Evolutionary conservation across 1,140 invertebrate genomes (phyloP).

Genomic region (Aplysia californica): DNA sequence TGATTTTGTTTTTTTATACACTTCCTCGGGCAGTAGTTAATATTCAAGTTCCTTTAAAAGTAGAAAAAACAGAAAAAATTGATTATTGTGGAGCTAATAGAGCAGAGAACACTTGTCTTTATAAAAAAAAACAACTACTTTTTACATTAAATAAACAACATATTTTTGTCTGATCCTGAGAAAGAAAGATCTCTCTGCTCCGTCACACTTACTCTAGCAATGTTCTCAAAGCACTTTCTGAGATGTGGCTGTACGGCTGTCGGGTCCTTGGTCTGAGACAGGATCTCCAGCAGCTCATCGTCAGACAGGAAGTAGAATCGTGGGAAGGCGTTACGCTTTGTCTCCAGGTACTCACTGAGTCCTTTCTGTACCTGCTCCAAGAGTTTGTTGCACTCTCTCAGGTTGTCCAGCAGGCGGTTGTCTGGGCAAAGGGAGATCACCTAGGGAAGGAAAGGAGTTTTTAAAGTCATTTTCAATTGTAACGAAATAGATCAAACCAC

Average conservation of each 20-base stretch:
- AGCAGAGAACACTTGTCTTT: too few relatives aligned
- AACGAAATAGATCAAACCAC: not conserved
- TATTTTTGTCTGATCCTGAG: too few relatives aligned
- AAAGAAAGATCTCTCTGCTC: too few relatives aligned
- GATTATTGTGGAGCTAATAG: too few relatives aligned
- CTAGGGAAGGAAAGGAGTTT: slow-evolving; percentile 32
- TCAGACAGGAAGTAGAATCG: slow-evolving; percentile 89
- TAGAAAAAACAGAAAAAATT: too few relatives aligned
- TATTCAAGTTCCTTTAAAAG: too few relatives aligned
- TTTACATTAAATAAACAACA: too few relatives aligned
- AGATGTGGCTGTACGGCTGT: slow-evolving; percentile 84
- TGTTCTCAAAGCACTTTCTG: slow-evolving; percentile 84
- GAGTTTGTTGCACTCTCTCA: slow-evolving; percentile 76
- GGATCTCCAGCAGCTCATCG: slow-evolving; percentile 87
- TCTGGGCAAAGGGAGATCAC: slow-evolving; percentile 69
- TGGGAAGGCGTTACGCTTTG: slow-evolving; percentile 85
- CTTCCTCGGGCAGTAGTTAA: too few relatives aligned
- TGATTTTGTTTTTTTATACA: too few relatives aligned
- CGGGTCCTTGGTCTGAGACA: slow-evolving; percentile 84
- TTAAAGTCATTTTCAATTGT: not conserved
- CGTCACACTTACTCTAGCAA: slow-evolving; percentile 75
- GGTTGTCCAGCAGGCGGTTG: slow-evolving; percentile 73
- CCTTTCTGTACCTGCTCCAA: slow-evolving; percentile 79
- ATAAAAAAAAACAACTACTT: too few relatives aligned
- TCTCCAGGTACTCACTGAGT: slow-evolving; percentile 83